phyloP scores from a whole-genome alignment of 2,797 vertebrate genomes.

The Eupleurogrammus muticus region DNA sequence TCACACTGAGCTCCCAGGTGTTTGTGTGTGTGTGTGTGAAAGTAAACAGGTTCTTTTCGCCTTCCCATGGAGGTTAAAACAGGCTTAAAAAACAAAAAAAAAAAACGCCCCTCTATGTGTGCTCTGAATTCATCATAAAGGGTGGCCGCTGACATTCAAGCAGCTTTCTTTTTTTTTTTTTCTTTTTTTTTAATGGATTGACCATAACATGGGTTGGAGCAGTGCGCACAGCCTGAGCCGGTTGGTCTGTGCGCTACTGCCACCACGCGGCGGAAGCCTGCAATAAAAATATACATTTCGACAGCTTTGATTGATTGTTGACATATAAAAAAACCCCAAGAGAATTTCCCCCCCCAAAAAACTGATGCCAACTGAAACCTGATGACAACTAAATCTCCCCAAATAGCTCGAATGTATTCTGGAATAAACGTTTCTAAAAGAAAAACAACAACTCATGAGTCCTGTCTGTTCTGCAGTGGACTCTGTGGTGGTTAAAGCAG shows the following conservation, averaged over 20 bases:
- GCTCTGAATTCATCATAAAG: not conserved
- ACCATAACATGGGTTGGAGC: constrained; percentile 21
- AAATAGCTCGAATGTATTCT: constrained; percentile 27
- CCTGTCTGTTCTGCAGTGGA: constrained; percentile 31
- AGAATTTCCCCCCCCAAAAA: no score
- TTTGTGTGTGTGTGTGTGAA: constrained; percentile 2
- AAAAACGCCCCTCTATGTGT: not conserved
- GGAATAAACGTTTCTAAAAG: constrained; percentile 1
- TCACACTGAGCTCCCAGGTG: constrained; percentile 13
- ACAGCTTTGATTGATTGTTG: constrained; percentile 68
- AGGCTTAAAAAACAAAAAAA: not conserved
- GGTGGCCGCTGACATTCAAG: not conserved
- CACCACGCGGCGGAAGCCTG: constrained; percentile 73
- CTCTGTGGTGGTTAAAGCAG: constrained; percentile 23
- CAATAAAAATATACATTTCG: constrained; percentile 28
- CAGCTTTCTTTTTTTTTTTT: not conserved
- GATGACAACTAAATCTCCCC: constrained; percentile 48
- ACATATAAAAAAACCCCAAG: constrained; percentile 62
- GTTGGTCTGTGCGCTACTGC: constrained; percentile 78
- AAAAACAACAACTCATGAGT: constrained; percentile 38
- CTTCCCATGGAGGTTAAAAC: constrained; percentile 5
- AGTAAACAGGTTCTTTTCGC: constrained; percentile 13
- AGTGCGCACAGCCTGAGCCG: constrained; percentile 52
- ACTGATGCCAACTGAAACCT: no score
- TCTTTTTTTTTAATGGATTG: constrained; percentile 23